Conservation (phyloP, 2,888 invertebrate genomes). For the Melanophora roralis region DNA sequence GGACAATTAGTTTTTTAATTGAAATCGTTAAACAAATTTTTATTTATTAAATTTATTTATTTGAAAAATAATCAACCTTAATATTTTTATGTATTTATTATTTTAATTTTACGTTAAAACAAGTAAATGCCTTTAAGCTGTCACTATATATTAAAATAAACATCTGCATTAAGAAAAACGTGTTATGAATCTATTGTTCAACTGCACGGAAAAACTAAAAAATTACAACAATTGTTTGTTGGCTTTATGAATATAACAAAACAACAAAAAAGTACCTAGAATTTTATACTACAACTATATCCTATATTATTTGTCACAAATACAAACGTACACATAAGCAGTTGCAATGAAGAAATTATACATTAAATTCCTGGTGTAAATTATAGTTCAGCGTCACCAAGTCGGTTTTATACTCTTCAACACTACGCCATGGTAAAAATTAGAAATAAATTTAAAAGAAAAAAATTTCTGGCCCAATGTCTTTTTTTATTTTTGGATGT, state of each 20-base stretch:
- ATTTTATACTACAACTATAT: constrained; percentile 10
- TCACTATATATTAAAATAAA: constrained; percentile 64
- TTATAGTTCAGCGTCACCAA: constrained; percentile 47
- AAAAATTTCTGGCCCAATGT: constrained; percentile 45
- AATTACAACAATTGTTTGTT: constrained; percentile 68
- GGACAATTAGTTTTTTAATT: no score
- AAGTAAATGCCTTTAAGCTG: constrained; percentile 64
- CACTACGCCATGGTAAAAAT: constrained; percentile 35
- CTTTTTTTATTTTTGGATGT: not conserved
- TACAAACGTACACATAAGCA: not conserved
- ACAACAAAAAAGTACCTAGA: constrained; percentile 59
- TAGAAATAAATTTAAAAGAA: constrained; percentile 53
- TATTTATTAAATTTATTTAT: no score
- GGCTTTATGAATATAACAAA: constrained; percentile 61
- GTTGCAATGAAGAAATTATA: constrained; percentile 22
- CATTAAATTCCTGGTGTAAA: constrained; percentile 56
- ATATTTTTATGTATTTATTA: not conserved
- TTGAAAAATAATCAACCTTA: no score
- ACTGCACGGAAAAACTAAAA: constrained; percentile 73
- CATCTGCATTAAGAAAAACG: constrained; percentile 66
- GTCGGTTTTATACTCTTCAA: constrained; percentile 32
- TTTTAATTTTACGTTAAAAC: not conserved
- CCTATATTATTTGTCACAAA: not conserved
- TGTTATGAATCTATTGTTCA: constrained; percentile 73
- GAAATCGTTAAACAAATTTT: no score